These are phyloP conservation scores for Clarias platycephalus DNA, from an alignment of 2,797 vertebrate species.

Conservation along the genomic window DNA sequence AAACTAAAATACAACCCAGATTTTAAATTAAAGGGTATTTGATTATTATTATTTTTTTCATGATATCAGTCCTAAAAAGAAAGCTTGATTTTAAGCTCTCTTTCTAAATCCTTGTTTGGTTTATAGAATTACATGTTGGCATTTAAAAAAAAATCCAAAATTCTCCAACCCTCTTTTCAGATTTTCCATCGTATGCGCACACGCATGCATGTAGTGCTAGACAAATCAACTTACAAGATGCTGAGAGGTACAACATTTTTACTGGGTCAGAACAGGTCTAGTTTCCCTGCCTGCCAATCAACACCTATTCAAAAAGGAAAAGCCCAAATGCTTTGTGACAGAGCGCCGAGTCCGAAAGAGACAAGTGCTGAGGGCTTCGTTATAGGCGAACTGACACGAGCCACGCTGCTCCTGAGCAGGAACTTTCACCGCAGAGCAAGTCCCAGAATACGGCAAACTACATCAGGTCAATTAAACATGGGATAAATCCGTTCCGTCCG, in stretches of 20 bases:
- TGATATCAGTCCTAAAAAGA: background rate
- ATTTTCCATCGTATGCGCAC: background rate
- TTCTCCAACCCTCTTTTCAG: background rate
- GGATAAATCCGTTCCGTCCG: slow-evolving; percentile 59
- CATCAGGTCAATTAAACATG: slow-evolving; percentile 52
- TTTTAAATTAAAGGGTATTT: background rate
- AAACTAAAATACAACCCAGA: background rate
- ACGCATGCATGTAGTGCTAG: background rate
- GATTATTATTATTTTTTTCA: background rate
- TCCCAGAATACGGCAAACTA: slow-evolving; percentile 53
- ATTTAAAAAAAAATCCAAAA: background rate
- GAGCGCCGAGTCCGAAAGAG: slow-evolving; percentile 36
- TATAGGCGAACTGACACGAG: slow-evolving; percentile 53
- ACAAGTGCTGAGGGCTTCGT: slow-evolving; percentile 50
- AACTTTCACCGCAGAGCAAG: slow-evolving; percentile 41
- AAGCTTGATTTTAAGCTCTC: background rate
- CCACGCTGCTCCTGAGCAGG: slow-evolving; percentile 22
- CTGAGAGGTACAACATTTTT: slow-evolving; percentile 58
- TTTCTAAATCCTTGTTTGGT: background rate
- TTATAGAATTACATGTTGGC: slow-evolving; percentile 13
- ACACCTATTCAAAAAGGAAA: slow-evolving; percentile 36
- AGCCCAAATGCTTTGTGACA: slow-evolving; percentile 28
- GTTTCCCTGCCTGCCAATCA: slow-evolving; percentile 55
- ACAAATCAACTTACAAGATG: slow-evolving; percentile 16
- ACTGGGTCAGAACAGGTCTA: slow-evolving; percentile 39